These are phyloP conservation scores for Dolichoris vasculosae DNA, from an alignment of 1,140 invertebrate genomes.

Conservation along the genomic window DNA sequence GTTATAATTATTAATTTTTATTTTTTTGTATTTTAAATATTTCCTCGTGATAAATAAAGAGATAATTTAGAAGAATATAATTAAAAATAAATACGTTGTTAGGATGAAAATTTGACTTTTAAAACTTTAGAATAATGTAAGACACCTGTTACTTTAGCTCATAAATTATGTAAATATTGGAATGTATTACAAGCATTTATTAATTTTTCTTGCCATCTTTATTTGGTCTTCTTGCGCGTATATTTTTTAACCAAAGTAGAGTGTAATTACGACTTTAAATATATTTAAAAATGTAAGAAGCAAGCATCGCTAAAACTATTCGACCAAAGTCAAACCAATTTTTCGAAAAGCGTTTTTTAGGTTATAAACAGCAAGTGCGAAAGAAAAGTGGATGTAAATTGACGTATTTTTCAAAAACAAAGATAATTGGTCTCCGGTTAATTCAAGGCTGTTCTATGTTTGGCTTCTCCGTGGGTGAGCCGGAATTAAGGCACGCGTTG, in stretches of 20 bases:
- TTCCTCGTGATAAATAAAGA: not conserved
- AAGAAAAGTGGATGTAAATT: not conserved
- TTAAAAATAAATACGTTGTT: not conserved
- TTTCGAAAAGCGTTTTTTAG: not conserved
- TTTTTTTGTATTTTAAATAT: not conserved
- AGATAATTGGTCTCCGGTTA: not conserved
- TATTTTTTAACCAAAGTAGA: not conserved
- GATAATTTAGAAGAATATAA: not conserved
- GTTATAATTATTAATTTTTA: not conserved
- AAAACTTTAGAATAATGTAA: not conserved
- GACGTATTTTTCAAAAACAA: not conserved
- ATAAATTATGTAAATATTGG: slow-evolving; percentile 4
- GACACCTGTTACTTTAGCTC: not conserved
- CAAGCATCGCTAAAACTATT: not conserved
- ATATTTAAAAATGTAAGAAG: not conserved
- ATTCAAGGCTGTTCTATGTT: not conserved
- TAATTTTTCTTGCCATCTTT: not conserved
- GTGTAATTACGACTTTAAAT: not conserved
- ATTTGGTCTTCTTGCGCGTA: not conserved
- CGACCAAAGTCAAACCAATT: not conserved
- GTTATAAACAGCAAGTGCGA: not conserved
- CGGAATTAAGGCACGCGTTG: slow-evolving; percentile 38
- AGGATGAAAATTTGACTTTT: not conserved
- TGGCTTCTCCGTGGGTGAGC: slow-evolving; percentile 17
- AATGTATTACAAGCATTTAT: not conserved